Percentiles rank a stretch among this genome's conserved stretches.
These are phyloP conservation scores for Meteorus sp. DNA, from an alignment of 1,140 invertebrate genomes.

Conservation along the genomic window DNA sequence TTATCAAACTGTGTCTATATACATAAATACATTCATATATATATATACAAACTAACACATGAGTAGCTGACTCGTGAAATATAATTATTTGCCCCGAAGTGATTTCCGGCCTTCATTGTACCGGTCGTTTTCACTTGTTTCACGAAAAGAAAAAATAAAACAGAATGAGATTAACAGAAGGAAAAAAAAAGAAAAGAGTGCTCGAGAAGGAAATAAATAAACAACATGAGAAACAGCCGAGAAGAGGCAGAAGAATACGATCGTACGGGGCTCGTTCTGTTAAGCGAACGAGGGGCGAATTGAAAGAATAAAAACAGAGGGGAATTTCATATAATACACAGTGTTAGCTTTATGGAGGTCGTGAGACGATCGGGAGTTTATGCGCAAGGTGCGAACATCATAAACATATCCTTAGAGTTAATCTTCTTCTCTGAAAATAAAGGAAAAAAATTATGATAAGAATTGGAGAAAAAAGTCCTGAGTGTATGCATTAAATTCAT, in stretches of 20 bases:
- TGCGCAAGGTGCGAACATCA: neutral
- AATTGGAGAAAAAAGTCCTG: neutral
- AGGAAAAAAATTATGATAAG: neutral
- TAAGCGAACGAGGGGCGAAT: too few species aligned
- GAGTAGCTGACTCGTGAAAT: constrained; percentile 11
- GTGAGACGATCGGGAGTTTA: neutral
- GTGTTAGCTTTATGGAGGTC: neutral
- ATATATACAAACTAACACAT: neutral
- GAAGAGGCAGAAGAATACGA: too few species aligned
- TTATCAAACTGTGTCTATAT: constrained; percentile 10
- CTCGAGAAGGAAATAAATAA: too few species aligned
- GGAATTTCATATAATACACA: too few species aligned
- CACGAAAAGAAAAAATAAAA: neutral
- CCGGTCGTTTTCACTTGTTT: neutral
- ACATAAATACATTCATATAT: constrained; percentile 14
- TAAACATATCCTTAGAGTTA: neutral
- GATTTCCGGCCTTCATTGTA: constrained; percentile 10
- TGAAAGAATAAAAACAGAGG: too few species aligned
- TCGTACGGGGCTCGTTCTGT: too few species aligned
- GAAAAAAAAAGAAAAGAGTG: neutral
- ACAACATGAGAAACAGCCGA: too few species aligned
- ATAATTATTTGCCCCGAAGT: constrained; percentile 11
- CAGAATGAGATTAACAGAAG: neutral
- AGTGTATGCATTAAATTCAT: neutral
- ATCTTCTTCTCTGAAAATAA: neutral